Base-by-base conservation (phyloP, 2,113 vertebrate species). In the Scomber colias region DNA sequence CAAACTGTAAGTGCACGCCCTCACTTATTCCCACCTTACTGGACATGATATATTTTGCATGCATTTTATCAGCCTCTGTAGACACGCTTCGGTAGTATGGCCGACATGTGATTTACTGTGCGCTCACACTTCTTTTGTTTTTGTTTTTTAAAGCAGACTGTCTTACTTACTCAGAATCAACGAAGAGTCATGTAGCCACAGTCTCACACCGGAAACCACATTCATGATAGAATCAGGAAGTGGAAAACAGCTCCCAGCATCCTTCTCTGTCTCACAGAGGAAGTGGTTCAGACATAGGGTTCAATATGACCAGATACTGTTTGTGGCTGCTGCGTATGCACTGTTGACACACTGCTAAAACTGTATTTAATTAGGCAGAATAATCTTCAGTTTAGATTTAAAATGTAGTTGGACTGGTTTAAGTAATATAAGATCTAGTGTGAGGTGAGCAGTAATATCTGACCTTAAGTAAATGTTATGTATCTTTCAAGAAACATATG, bases 251-350 rank as follows among this genome's bases (percentile, higher is more conserved):
- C 56, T 68, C 45, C 60, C 56, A 59, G 65, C 81, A 83, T 77
- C 81, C 66, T 12, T 17, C 45, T 67, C 15, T 65, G 63, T 74
- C 46, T 83, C 55, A 12, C 31, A 86, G 54, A 85, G 90, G 87
- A 91, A 89, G 80, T 82, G 82, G 83, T 75, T 71, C 82, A 91
- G 83, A 86, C 81, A 75, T 70, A 66, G 44, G 75, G 31, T 64
- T 31, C 40, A 68, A 68, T 85, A 31, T 78, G 68, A 78, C 68
- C 67, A 76, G 80, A 77, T 14, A 66, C 50, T 16, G 63, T 72
- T 67, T 80, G 71, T 14, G 66, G 66, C 51, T 48, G 53, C 75
- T 62, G 64, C 80, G 62, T 3, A 12, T 24, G 30, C 54, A 61
- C 30, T 35, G 9, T 31, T 21, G 40, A 66, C 2, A 30, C 51